These are phyloP conservation scores for Esox lucius DNA, from an alignment of 2,797 vertebrate species.

Conservation along the genomic window DNA sequence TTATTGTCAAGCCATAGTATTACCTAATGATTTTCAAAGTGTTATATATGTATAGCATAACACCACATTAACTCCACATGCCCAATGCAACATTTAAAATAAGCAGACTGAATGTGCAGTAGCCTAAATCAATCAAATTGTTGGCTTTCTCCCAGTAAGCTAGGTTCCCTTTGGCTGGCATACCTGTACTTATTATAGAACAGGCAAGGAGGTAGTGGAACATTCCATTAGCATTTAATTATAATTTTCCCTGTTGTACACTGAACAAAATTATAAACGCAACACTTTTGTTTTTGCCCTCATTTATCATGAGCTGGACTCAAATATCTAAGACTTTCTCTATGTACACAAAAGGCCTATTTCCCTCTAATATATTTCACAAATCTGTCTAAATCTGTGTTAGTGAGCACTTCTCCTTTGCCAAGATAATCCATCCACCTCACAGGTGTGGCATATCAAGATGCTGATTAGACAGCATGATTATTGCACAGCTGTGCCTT, in stretches of 20 bases:
- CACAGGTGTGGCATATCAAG: no score
- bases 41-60: neutral
- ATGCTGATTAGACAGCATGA: no score
- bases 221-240: slow-evolving; percentile 25
- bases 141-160: slow-evolving; percentile 13
- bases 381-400: no score
- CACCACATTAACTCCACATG: slow-evolving; percentile 16
- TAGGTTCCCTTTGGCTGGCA: slow-evolving; percentile 17
- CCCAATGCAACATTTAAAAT: slow-evolving; percentile 1
- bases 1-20: neutral
- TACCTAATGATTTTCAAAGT: neutral
- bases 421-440: no score
- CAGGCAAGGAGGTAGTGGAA: slow-evolving; percentile 8
- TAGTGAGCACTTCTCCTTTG: no score
- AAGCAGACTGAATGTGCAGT: neutral
- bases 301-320: no score
- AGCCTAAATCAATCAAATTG: neutral
- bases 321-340: no score
- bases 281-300: no score
- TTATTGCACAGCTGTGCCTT: no score
- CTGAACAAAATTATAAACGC: no score
- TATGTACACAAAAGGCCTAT: no score
- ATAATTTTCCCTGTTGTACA: neutral
- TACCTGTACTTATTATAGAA: slow-evolving; percentile 17
- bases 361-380: no score